Percentiles rank a stretch among this genome's conserved stretches.
Conservation (phyloP, 2,888 invertebrate species). For the Mimas tiliae region DNA sequence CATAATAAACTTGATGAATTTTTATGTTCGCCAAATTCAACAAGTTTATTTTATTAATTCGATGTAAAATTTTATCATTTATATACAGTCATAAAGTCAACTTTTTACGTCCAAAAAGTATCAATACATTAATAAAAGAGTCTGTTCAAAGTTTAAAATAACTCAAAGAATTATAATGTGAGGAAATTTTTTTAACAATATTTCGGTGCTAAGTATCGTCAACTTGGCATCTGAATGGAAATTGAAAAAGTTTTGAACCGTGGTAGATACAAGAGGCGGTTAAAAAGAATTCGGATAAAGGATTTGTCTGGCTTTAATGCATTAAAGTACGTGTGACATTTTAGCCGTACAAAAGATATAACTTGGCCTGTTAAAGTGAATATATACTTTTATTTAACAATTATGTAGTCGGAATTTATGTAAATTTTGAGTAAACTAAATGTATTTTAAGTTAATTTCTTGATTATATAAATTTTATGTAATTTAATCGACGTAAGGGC, state of each 20-base stretch:
- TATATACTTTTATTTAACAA: too few relatives aligned
- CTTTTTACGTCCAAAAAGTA: slow-evolving; percentile 9
- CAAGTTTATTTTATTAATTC: not conserved
- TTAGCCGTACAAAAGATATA: not conserved
- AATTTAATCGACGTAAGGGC: too few relatives aligned
- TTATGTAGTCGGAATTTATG: too few relatives aligned
- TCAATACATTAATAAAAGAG: slow-evolving; percentile 28
- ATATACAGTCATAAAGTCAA: not conserved
- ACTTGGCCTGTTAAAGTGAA: not conserved
- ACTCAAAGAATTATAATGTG: slow-evolving; percentile 43
- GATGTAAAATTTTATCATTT: not conserved
- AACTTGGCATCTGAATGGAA: slow-evolving; percentile 67
- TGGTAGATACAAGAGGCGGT: slow-evolving; percentile 58
- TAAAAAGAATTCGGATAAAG: slow-evolving; percentile 44
- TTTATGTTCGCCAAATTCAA: not conserved
- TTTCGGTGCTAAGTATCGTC: slow-evolving; percentile 59
- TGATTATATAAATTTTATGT: too few relatives aligned
- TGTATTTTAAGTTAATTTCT: too few relatives aligned
- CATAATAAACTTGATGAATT: too few relatives aligned
- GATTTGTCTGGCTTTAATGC: slow-evolving; percentile 35
- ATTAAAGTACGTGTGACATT: slow-evolving; percentile 45
- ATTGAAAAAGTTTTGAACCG: slow-evolving; percentile 75
- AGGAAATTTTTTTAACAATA: slow-evolving; percentile 49
- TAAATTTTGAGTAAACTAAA: too few relatives aligned
- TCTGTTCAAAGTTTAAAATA: slow-evolving; percentile 39